Percentiles rank a stretch among this genome's conserved stretches.
Conservation (phyloP, 1,140 invertebrate species). For the Calliphora vicina region DNA sequence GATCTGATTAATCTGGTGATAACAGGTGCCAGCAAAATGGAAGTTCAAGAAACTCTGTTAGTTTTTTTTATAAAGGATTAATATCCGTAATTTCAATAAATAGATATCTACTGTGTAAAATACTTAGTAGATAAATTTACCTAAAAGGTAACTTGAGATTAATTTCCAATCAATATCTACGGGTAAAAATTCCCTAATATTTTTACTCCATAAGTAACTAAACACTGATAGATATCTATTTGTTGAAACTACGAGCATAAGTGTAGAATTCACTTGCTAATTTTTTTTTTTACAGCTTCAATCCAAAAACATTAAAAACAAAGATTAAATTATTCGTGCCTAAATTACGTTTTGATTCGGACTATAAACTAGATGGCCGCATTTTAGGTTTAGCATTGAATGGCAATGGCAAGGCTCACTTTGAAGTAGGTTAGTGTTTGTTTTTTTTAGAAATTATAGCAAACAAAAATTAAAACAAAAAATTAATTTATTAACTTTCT, state of each 20-base stretch:
- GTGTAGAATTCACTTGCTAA: too few species aligned
- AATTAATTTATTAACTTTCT: neutral
- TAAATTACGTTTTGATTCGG: conserved; percentile 72
- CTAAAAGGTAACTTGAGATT: too few species aligned
- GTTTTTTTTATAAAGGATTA: neutral
- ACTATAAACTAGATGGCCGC: conserved; percentile 73
- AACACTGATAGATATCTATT: too few species aligned
- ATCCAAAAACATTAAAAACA: conserved; percentile 14
- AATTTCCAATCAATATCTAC: too few species aligned
- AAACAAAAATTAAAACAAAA: too few species aligned
- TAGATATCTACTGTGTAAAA: too few species aligned
- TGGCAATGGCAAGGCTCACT: conserved; percentile 72
- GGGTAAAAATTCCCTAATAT: too few species aligned
- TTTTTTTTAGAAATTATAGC: too few species aligned
- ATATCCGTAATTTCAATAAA: too few species aligned
- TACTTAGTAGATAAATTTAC: too few species aligned
- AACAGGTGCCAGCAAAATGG: conserved; percentile 27
- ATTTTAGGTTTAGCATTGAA: conserved; percentile 74
- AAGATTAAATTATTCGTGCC: conserved; percentile 70
- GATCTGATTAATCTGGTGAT: conserved; percentile 42
- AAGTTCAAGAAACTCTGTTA: neutral
- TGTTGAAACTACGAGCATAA: too few species aligned
- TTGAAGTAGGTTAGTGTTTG: conserved; percentile 69
- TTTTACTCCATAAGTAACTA: too few species aligned
- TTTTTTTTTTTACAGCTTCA: neutral